Evolutionary conservation across 2,113 vertebrate species (phyloP).

Genomic region (Notiomystis cincta): DNA sequence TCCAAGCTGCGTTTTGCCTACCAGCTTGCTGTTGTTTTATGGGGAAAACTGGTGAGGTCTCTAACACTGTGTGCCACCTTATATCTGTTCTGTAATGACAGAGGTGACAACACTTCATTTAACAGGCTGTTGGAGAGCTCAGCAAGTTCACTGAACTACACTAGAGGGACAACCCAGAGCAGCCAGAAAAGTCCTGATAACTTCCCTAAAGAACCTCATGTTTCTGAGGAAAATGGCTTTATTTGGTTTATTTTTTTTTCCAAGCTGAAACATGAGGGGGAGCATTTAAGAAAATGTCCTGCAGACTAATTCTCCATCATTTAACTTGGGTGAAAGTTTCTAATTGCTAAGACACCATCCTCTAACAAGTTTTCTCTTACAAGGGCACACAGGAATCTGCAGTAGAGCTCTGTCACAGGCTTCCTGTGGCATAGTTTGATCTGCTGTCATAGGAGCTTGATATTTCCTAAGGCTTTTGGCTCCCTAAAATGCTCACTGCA

Average conservation of each 20-base stretch:
- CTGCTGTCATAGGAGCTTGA: accelerated
- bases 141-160: neutral
- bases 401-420: neutral
- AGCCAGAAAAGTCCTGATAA: neutral
- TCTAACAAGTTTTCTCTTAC: neutral
- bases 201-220: neutral
- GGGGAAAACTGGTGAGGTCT: neutral
- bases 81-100: neutral
- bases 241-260: neutral
- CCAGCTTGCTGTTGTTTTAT: neutral
- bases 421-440: neutral
- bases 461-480: neutral
- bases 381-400: neutral
- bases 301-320: neutral
- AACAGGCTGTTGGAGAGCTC: neutral
- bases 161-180: neutral
- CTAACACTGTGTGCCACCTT: accelerated
- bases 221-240: neutral
- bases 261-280: accelerated
- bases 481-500: neutral
- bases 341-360: neutral
- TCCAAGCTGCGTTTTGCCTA: neutral
- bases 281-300: accelerated
- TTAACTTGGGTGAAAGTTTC: neutral
- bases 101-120: neutral